Evolutionary conservation across 1,140 invertebrate species (phyloP), one percentile per base, ranked within the genome.

Genomic region (Brachionus rubens): DNA sequence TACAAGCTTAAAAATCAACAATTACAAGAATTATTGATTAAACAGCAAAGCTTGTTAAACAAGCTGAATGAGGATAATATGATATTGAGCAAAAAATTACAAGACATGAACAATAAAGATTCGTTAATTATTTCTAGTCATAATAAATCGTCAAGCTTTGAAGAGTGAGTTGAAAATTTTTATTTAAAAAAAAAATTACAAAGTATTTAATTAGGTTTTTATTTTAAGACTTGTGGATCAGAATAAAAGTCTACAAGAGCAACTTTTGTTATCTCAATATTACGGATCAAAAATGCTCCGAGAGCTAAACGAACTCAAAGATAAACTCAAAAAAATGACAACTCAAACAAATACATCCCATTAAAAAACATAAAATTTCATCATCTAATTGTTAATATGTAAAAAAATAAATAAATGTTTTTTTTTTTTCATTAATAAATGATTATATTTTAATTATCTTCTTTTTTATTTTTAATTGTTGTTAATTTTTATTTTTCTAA

Each of bases 261-360:
- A 65, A n/a, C 40, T 65, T 43, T 24, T 65, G 7, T 43, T 65
- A 10, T 65, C 59, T 24, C 59, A 65, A 65, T 43, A 65, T 43
- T 65, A 65, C 30, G 59, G 59, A 3, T 41, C 59, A 10, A 65
- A 43, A 65, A 21, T 65, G 36, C 59, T 65, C 19, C 41, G 21
- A 65, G 59, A 65, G 24, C 43, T 65, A 43, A 65, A 65, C 24
- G 40, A 26, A 65, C 21, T 41, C 12, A 65, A 65, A 28, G 40
- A 65, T 43, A 65, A 65, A 43, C 40, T 65, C 3, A 65, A 65
- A 65, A 65, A n/a, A n/a, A n/a, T n/a, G n/a, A n/a, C n/a, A n/a
- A n/a, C n/a, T n/a, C n/a, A n/a, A n/a, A n/a, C n/a, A n/a, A n/a
- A n/a, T n/a, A n/a, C n/a, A n/a, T n/a, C n/a, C n/a, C n/a, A n/a